A percentile compares a stretch with the other conserved stretches of the same genome.
These are phyloP conservation scores for Phalanger gymnotis DNA, from an alignment of 2,797 vertebrate species.

Conservation along the genomic window DNA sequence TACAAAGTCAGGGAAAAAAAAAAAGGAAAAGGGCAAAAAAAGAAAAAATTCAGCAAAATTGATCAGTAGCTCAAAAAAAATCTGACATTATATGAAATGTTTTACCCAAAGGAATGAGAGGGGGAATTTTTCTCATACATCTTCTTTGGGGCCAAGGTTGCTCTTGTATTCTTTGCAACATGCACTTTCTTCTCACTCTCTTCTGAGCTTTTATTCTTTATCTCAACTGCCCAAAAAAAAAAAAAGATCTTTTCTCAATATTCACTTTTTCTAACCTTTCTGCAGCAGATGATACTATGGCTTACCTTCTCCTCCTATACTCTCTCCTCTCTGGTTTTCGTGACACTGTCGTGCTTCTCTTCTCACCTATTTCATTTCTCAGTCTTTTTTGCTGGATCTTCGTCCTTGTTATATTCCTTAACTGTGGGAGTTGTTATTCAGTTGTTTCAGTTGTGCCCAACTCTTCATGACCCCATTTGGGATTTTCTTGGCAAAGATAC, in stretches of 20 bases:
- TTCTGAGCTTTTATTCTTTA: not conserved
- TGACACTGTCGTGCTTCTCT: not conserved
- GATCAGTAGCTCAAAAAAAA: not conserved
- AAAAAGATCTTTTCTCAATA: not conserved
- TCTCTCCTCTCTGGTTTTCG: not conserved
- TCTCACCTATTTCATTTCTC: not conserved
- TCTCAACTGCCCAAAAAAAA: not conserved
- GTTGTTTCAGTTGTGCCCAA: not conserved
- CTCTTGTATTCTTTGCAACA: not conserved
- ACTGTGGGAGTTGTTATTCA: not conserved
- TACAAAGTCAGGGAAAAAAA: not conserved
- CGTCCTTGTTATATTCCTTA: not conserved
- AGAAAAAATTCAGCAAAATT: not conserved
- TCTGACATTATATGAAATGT: not conserved
- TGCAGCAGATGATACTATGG: not conserved
- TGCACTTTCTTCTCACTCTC: not conserved
- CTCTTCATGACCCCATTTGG: not conserved
- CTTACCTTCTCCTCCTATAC: not conserved
- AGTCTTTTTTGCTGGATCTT: not conserved
- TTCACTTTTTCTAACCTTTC: not conserved
- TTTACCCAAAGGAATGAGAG: not conserved
- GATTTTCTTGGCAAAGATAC: not conserved
- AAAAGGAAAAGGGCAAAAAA: not conserved
- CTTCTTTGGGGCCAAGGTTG: not conserved
- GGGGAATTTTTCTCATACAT: not conserved